Percentiles rank a stretch among this genome's conserved stretches.
phyloP scores from a whole-genome alignment of 2,113 vertebrate species.

The Thamnaconus septentrionalis region DNA sequence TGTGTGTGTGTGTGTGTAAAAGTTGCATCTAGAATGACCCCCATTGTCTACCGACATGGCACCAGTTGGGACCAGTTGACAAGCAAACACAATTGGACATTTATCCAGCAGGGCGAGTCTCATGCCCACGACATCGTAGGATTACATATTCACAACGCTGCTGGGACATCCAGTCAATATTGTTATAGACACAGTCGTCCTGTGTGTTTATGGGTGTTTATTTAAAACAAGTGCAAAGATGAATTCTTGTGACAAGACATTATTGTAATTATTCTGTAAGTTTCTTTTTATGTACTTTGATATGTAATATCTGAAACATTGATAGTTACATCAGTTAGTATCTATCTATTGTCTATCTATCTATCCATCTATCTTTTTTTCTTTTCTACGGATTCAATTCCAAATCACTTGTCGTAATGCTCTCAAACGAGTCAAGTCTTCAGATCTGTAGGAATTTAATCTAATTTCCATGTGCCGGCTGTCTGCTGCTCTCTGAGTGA shows the following conservation, averaged over 20 bases:
- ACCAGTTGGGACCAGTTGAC: conserved; percentile 59
- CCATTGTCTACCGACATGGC: conserved; percentile 83
- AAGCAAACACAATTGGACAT: conserved; percentile 59
- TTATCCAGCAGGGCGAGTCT: conserved; percentile 67
- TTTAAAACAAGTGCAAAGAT: too few species aligned
- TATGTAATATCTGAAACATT: too few species aligned
- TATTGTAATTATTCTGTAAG: too few species aligned
- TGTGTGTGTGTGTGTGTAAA: conserved; percentile 1
- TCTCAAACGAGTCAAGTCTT: background rate
- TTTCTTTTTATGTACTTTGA: too few species aligned
- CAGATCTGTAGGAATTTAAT: conserved; percentile 13
- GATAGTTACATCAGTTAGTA: too few species aligned
- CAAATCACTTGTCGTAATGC: too few species aligned
- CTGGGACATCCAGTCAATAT: background rate
- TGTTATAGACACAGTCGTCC: too few species aligned
- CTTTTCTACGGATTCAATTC: too few species aligned
- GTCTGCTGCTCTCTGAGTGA: conserved; percentile 15
- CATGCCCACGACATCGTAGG: conserved; percentile 13
- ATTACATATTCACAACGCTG: conserved; percentile 19
- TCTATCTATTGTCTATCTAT: too few species aligned
- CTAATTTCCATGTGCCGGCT: conserved; percentile 11
- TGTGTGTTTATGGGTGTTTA: too few species aligned
- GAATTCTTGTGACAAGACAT: too few species aligned
- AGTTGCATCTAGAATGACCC: conserved; percentile 70
- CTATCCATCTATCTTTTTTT: too few species aligned